These are phyloP conservation scores for Neomorphus geoffroyi DNA, from an alignment of 2,797 vertebrate species.

Conservation along the genomic window DNA sequence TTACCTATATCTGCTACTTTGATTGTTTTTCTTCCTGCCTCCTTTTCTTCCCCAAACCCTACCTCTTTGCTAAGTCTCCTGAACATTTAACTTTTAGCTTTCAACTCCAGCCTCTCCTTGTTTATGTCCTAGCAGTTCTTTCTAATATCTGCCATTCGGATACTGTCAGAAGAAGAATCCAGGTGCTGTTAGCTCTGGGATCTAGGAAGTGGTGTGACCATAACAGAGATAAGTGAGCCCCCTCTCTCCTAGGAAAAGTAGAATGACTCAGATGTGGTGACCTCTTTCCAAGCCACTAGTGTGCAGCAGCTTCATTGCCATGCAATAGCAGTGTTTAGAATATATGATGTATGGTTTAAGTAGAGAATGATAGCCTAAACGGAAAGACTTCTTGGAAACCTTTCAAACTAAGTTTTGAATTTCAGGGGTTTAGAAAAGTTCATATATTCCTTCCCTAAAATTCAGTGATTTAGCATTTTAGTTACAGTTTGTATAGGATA, in stretches of 20 bases:
- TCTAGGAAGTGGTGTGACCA: neutral
- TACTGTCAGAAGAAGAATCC: neutral
- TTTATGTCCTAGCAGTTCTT: neutral
- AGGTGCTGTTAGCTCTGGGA: neutral
- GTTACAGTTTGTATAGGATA: neutral
- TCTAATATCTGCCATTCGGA: fast-evolving
- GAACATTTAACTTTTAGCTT: neutral
- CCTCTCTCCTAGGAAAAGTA: neutral
- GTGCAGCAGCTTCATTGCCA: neutral
- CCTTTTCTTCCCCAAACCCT: neutral
- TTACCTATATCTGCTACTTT: neutral
- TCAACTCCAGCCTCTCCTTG: neutral
- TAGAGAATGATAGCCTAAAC: neutral
- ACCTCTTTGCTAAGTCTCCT: neutral
- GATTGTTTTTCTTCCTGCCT: neutral
- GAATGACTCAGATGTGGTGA: neutral
- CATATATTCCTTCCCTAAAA: neutral
- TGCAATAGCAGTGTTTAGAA: neutral
- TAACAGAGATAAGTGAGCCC: neutral
- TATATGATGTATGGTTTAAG: neutral
- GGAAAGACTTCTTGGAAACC: neutral
- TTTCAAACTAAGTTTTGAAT: neutral
- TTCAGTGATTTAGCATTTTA: neutral
- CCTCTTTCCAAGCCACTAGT: neutral
- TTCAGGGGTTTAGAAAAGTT: neutral